Conservation (phyloP, 1,140 invertebrate genomes). For the Conopomorpha cramerella region DNA sequence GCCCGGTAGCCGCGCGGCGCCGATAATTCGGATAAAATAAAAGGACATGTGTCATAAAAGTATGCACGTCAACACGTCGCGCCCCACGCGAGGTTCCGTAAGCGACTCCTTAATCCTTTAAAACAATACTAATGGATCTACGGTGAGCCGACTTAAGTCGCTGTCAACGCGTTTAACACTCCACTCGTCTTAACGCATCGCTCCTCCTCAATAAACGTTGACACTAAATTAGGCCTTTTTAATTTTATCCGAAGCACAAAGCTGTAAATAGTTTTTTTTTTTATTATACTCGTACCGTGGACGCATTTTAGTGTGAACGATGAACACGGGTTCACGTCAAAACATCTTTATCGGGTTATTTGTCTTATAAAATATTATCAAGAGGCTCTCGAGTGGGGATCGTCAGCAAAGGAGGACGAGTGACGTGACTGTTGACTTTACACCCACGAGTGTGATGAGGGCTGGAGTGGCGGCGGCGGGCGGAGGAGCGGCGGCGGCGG, state of each 20-base stretch:
- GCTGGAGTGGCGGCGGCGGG: too few species aligned
- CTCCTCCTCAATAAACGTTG: constrained; percentile 52
- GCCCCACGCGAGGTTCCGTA: constrained; percentile 24
- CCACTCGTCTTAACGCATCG: constrained; percentile 44
- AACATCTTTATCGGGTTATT: constrained; percentile 61
- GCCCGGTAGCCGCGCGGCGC: constrained; percentile 47
- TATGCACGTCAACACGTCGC: constrained; percentile 41
- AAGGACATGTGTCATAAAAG: constrained; percentile 49
- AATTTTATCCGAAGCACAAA: constrained; percentile 43
- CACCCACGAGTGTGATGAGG: constrained; percentile 50
- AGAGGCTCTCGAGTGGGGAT: constrained; percentile 44
- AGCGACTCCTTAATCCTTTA: constrained; percentile 49
- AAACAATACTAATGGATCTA: constrained; percentile 59
- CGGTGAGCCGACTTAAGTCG: constrained; percentile 39
- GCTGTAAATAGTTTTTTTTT: constrained; percentile 57
- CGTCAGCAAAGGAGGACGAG: constrained; percentile 56
- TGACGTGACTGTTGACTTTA: constrained; percentile 53
- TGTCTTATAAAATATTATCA: constrained; percentile 62
- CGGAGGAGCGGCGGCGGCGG: too few species aligned
- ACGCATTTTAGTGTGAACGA: constrained; percentile 58
- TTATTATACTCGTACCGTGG: constrained; percentile 52
- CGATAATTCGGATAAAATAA: constrained; percentile 29
- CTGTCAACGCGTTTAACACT: constrained; percentile 46
- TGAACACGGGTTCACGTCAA: constrained; percentile 59
- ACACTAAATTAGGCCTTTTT: constrained; percentile 49